These are phyloP conservation scores for Microchrysa polita DNA, from an alignment of 2,888 invertebrate genomes.

Conservation along the genomic window DNA sequence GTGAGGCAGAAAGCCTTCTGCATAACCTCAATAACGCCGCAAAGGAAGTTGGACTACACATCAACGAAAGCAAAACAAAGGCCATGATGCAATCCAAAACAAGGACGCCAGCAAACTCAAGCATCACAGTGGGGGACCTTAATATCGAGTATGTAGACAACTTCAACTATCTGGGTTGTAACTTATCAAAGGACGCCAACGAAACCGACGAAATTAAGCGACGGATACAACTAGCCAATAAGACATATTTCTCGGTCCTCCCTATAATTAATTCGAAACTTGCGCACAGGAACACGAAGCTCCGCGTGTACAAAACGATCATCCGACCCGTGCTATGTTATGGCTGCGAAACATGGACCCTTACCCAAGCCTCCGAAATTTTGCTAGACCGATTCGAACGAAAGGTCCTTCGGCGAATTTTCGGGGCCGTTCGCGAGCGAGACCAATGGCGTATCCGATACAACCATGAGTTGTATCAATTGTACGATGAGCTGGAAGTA, in stretches of 20 bases:
- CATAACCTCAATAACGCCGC: no score
- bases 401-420: neutral
- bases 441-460: neutral
- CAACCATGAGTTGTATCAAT: conserved; percentile 4
- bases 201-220: conserved; percentile 5
- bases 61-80: no score
- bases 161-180: conserved; percentile 2
- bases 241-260: conserved; percentile 7
- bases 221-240: conserved; percentile 3
- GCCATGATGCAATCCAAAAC: no score
- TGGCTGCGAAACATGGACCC: neutral
- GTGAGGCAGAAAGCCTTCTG: no score
- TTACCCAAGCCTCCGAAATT: neutral
- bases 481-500: conserved; percentile 4
- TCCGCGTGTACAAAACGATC: neutral
- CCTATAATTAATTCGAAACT: conserved; percentile 1
- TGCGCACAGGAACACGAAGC: conserved; percentile 9
- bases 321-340: conserved; percentile 5
- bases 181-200: neutral
- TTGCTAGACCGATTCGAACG: no score
- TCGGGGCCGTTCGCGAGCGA: neutral
- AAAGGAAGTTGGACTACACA: no score
- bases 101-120: no score
- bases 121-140: no score
- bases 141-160: neutral